phyloP scores from a whole-genome alignment of 2,888 invertebrate species.

The Watsonalla cultraria region DNA sequence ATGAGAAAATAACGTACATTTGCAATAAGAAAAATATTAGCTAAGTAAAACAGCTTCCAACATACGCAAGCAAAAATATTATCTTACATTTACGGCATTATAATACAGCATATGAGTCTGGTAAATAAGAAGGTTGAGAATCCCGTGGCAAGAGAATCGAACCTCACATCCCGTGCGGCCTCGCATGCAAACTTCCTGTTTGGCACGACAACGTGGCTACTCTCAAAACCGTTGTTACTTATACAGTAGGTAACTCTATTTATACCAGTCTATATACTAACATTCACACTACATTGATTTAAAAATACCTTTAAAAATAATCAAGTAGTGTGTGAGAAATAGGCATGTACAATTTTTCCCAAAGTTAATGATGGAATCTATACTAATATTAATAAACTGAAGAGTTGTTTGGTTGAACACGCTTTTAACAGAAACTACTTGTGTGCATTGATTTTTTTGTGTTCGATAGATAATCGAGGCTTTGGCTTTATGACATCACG shows the following conservation, averaged over 20 bases:
- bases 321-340: too few species aligned
- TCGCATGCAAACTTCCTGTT: slow-evolving; percentile 73
- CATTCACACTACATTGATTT: too few species aligned
- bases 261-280: slow-evolving; percentile 6
- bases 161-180: slow-evolving; percentile 63
- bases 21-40: not conserved
- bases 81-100: slow-evolving; percentile 4
- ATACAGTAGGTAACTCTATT: slow-evolving; percentile 27
- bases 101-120: slow-evolving; percentile 14
- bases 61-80: not conserved
- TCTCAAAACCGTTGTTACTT: slow-evolving; percentile 52
- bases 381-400: too few species aligned
- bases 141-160: slow-evolving; percentile 57
- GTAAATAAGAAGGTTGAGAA: slow-evolving; percentile 49
- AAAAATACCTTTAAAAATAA: too few species aligned
- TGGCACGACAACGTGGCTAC: slow-evolving; percentile 72
- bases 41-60: not conserved
- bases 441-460: too few species aligned
- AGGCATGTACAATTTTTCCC: too few species aligned
- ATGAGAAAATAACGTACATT: not conserved
- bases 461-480: too few species aligned
- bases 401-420: too few species aligned
- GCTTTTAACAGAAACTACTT: too few species aligned
- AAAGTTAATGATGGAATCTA: too few species aligned
- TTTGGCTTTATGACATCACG: too few species aligned